Conservation (phyloP, 1,140 invertebrate genomes). For the Gonatopus flavifemur region DNA sequence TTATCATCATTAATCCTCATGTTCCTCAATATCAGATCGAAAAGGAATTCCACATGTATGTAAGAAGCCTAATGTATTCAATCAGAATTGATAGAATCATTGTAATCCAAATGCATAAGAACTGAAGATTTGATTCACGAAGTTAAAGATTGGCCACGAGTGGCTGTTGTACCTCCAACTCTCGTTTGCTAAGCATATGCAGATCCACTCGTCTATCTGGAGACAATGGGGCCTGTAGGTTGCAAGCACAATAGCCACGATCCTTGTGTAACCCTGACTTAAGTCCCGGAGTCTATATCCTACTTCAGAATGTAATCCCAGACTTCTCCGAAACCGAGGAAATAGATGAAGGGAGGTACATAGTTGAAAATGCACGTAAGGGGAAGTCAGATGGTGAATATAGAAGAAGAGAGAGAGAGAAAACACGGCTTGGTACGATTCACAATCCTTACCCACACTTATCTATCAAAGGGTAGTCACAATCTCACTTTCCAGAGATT, state of each 20-base stretch:
- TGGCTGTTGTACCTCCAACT: constrained; percentile 44
- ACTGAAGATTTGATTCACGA: constrained; percentile 35
- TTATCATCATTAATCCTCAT: too few species aligned
- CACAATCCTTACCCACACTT: too few species aligned
- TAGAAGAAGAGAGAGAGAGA: constrained; percentile 10
- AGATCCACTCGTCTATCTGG: constrained; percentile 59
- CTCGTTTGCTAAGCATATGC: constrained; percentile 58
- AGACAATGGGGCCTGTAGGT: constrained; percentile 52
- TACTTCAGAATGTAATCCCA: constrained; percentile 54
- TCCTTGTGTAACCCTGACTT: constrained; percentile 61
- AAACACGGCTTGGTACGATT: neutral
- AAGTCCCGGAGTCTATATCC: constrained; percentile 56
- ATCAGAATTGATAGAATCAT: too few species aligned
- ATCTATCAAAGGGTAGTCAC: too few species aligned
- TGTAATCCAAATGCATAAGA: too few species aligned
- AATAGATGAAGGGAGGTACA: constrained; percentile 25
- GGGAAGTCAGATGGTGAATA: constrained; percentile 8
- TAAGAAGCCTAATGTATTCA: too few species aligned
- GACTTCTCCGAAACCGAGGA: constrained; percentile 41
- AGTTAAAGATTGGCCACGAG: constrained; percentile 28
- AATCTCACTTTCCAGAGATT: neutral
- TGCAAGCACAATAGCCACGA: constrained; percentile 57
- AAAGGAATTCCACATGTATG: too few species aligned
- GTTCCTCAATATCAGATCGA: too few species aligned
- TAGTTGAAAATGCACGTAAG: too few species aligned